Evolutionary conservation across 2,888 invertebrate species (phyloP).

Genomic region (Leptinotarsa haldemani): DNA sequence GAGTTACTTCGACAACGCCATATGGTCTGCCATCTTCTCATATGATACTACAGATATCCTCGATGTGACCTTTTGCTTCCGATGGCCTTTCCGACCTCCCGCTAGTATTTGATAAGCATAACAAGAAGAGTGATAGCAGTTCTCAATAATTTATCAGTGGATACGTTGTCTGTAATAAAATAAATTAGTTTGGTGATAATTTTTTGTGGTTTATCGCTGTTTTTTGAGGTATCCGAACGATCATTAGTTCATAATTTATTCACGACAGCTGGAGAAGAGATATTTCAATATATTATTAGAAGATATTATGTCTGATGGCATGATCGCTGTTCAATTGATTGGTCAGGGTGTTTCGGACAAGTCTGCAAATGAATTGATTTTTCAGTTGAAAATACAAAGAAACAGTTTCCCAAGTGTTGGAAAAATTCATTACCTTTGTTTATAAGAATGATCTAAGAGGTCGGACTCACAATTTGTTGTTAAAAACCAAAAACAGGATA

Average conservation of each 20-base stretch:
- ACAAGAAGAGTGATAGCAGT: slow-evolving; percentile 39
- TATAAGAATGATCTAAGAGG: too few species aligned
- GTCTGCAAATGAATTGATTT: not conserved
- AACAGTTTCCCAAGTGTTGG: too few species aligned
- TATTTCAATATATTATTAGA: slow-evolving; percentile 22
- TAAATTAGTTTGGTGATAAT: slow-evolving; percentile 39
- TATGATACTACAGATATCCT: slow-evolving; percentile 24
- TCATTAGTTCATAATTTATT: slow-evolving; percentile 25
- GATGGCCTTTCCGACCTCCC: slow-evolving; percentile 35
- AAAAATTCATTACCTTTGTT: too few species aligned
- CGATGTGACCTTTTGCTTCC: slow-evolving; percentile 24
- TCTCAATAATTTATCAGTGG: slow-evolving; percentile 36
- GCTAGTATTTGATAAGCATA: slow-evolving; percentile 34
- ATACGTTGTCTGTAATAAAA: slow-evolving; percentile 33
- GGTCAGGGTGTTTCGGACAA: slow-evolving; percentile 6
- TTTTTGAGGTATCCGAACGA: slow-evolving; percentile 20
- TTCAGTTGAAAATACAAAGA: not conserved
- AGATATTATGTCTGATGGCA: slow-evolving; percentile 9
- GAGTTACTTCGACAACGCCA: slow-evolving; percentile 26
- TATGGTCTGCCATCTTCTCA: slow-evolving; percentile 27
- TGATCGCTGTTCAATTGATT: not conserved
- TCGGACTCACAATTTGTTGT: too few species aligned
- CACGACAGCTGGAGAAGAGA: slow-evolving; percentile 28
- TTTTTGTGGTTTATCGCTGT: slow-evolving; percentile 32
- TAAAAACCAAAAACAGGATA: too few species aligned